These are phyloP conservation scores for Hexactinellida sp. DNA, from an alignment of 37 sponge, comb jelly and placozoan species.

Conservation along the genomic window DNA sequence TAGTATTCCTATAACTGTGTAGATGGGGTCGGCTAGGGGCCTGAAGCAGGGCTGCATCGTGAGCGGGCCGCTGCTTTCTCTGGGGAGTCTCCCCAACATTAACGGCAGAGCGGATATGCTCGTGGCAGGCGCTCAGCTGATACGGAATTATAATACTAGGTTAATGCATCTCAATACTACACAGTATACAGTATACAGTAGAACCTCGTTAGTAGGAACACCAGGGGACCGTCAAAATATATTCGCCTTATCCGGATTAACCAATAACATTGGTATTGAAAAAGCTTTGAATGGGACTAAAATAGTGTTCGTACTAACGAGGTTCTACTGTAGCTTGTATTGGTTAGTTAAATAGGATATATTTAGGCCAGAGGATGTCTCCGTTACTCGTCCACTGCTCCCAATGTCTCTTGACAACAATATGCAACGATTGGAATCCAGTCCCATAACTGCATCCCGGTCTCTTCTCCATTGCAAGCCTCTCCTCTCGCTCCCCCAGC, in stretches of 20 bases:
- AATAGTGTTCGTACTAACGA: no score
- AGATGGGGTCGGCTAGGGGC: not conserved
- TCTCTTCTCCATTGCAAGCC: not conserved
- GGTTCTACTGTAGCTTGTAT: not conserved
- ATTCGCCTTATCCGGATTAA: no score
- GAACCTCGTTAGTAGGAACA: no score
- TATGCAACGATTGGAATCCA: not conserved
- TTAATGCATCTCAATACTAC: not conserved
- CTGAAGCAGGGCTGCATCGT: not conserved
- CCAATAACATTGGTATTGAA: no score
- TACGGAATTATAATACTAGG: not conserved
- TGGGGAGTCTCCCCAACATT: not conserved
- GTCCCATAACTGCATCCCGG: not conserved
- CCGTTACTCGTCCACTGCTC: not conserved
- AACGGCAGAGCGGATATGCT: not conserved
- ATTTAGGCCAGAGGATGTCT: not conserved
- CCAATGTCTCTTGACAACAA: not conserved
- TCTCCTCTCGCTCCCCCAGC: not conserved
- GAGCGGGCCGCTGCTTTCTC: not conserved
- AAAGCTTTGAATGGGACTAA: no score
- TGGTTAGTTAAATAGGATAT: no score
- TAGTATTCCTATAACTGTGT: not conserved
- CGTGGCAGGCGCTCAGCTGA: not conserved
- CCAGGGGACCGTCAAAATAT: no score
- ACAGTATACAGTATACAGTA: no score